Conservation (phyloP, 2,797 vertebrate genomes). For the Cyprinodon diabolis region DNA sequence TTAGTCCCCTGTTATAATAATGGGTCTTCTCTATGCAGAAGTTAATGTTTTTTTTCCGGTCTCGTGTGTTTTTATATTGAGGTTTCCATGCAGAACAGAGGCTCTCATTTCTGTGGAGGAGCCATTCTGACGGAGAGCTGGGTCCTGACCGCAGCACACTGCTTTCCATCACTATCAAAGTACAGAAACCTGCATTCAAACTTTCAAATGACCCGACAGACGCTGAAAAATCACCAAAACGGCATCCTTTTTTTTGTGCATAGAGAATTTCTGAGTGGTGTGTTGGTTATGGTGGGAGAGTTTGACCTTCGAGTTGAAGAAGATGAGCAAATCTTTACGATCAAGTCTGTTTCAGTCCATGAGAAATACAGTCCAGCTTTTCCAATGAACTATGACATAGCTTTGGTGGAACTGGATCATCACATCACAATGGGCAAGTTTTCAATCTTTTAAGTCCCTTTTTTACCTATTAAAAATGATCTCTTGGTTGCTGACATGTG, state of each 20-base stretch:
- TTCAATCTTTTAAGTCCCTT: background rate
- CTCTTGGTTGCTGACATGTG: background rate
- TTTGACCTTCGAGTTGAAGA: conserved; percentile 63
- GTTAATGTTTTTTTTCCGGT: background rate
- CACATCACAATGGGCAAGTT: conserved; percentile 84
- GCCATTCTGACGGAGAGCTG: conserved; percentile 84
- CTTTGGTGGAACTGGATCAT: conserved; percentile 83
- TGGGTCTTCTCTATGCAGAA: background rate
- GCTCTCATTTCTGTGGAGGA: conserved; percentile 88
- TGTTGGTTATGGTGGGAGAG: conserved; percentile 72
- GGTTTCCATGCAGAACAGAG: conserved; percentile 85
- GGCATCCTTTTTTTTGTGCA: background rate
- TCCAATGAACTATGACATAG: conserved; percentile 87
- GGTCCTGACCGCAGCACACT: conserved; percentile 90
- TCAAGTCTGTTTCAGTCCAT: conserved; percentile 80
- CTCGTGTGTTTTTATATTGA: conserved; percentile 44
- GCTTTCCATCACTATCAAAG: conserved; percentile 71
- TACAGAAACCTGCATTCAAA: conserved; percentile 29
- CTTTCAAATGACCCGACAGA: background rate
- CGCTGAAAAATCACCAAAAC: background rate
- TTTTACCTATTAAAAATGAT: background rate
- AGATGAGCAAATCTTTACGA: conserved; percentile 80
- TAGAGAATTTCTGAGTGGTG: conserved; percentile 60
- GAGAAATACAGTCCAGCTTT: conserved; percentile 79
- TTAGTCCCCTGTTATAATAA: no score